phyloP scores from a whole-genome alignment of 2,797 vertebrate genomes.

The Siniperca undulata region DNA sequence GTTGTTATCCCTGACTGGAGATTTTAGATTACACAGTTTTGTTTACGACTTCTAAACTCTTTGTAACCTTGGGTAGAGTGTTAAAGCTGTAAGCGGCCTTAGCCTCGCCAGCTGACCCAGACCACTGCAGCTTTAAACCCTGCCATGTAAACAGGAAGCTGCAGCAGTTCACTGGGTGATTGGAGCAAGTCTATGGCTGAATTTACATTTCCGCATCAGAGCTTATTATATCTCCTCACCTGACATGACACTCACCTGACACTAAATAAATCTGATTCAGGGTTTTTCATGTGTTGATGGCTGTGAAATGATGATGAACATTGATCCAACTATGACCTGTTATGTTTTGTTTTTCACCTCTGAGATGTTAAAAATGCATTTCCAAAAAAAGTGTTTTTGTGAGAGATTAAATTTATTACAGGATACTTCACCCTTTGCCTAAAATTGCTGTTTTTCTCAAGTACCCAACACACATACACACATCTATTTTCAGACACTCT shows the following conservation, averaged over 20 bases:
- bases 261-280: neutral
- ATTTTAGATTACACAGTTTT: neutral
- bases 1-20: neutral
- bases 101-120: conserved; percentile 43
- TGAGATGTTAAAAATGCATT: conserved; percentile 33
- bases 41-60: neutral
- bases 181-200: conserved; percentile 8
- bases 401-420: conserved; percentile 21
- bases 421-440: conserved; percentile 54
- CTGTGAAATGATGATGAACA: conserved; percentile 25
- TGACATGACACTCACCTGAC: conserved; percentile 10
- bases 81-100: conserved; percentile 35
- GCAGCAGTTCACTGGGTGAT: conserved; percentile 41
- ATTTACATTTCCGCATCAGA: neutral
- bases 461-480: neutral
- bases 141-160: conserved; percentile 60
- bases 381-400: conserved; percentile 26
- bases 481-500: conserved; percentile 57
- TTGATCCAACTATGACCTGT: neutral
- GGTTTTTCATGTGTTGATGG: neutral
- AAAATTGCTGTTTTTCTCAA: conserved; percentile 38
- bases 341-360: conserved; percentile 20
- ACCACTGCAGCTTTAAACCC: conserved; percentile 53
- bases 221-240: neutral
- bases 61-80: conserved; percentile 7